These are phyloP conservation scores for Accipiter virgatus DNA, from an alignment of 2,113 vertebrate genomes.

Conservation along the genomic window DNA sequence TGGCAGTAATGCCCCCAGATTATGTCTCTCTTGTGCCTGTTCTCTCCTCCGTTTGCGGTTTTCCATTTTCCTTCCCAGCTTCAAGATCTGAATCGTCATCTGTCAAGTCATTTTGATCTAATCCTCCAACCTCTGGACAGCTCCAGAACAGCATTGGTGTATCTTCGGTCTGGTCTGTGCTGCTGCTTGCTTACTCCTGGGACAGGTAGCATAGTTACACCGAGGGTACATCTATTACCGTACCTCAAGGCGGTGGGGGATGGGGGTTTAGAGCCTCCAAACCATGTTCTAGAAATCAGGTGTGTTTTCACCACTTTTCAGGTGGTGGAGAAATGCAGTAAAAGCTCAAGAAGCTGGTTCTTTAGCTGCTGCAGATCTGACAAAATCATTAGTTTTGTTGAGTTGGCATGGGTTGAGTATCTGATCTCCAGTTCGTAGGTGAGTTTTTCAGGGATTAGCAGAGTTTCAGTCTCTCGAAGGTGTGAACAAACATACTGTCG, in stretches of 20 bases:
- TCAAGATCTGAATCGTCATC: neutral
- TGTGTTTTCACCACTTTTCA: neutral
- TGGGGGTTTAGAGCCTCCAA: neutral
- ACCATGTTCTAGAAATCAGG: neutral
- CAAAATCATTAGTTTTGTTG: constrained; percentile 1
- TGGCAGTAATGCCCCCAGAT: neutral
- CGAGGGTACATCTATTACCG: fast-evolving
- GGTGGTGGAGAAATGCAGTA: neutral
- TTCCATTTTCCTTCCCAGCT: neutral
- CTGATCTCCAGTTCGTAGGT: neutral
- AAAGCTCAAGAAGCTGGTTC: neutral
- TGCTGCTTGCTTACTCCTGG: neutral
- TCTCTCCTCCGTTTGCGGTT: neutral
- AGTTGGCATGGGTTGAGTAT: neutral
- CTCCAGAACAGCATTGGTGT: neutral
- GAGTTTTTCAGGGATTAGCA: constrained; percentile 40
- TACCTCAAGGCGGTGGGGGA: neutral
- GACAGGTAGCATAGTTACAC: neutral
- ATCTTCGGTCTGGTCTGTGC: neutral
- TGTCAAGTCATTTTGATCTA: neutral
- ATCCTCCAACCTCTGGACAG: neutral
- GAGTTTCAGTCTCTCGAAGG: constrained; percentile 35
- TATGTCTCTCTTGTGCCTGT: neutral
- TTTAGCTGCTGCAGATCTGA: neutral
- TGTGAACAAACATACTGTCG: constrained; percentile 8